Conservation (phyloP, 1,140 invertebrate genomes). For the Brachionus calyciflorus region DNA sequence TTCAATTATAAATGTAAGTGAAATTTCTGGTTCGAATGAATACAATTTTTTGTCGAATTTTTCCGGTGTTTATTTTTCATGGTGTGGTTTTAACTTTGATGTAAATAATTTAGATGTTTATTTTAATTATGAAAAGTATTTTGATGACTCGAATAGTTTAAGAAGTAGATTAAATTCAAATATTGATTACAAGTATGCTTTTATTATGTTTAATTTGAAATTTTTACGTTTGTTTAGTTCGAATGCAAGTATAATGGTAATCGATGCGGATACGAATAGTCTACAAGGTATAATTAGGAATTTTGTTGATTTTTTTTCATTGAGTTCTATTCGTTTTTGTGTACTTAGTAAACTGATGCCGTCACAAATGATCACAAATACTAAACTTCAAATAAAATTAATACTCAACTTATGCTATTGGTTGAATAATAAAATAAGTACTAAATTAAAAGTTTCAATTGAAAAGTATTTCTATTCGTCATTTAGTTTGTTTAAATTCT, state of each 20-base stretch:
- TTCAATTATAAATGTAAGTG: not conserved
- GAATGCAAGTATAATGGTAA: not conserved
- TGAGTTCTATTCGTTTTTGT: constrained; percentile 22
- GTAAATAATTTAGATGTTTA: constrained; percentile 33
- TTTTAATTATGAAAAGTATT: constrained; percentile 46
- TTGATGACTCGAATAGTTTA: constrained; percentile 7
- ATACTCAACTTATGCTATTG: constrained; percentile 33
- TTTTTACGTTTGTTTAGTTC: constrained; percentile 33
- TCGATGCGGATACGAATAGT: constrained; percentile 36
- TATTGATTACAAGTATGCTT: constrained; percentile 18
- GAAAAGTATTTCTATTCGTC: constrained; percentile 7
- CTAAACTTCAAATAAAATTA: constrained; percentile 26
- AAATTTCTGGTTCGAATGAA: not conserved
- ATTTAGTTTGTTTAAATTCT: constrained; percentile 35
- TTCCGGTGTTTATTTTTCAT: constrained; percentile 28
- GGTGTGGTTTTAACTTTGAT: constrained; percentile 35
- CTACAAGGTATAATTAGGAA: constrained; percentile 35
- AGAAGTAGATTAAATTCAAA: constrained; percentile 12
- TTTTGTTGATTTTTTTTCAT: constrained; percentile 33
- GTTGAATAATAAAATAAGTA: constrained; percentile 25
- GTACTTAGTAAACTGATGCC: constrained; percentile 33
- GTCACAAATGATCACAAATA: not conserved
- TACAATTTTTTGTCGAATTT: constrained; percentile 28
- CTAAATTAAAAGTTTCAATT: not conserved
- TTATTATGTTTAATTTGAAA: constrained; percentile 34